Evolutionary conservation across 2,113 vertebrate species (phyloP), one percentile per base, ranked within the genome.

Genomic region (Apodemus sylvaticus): DNA sequence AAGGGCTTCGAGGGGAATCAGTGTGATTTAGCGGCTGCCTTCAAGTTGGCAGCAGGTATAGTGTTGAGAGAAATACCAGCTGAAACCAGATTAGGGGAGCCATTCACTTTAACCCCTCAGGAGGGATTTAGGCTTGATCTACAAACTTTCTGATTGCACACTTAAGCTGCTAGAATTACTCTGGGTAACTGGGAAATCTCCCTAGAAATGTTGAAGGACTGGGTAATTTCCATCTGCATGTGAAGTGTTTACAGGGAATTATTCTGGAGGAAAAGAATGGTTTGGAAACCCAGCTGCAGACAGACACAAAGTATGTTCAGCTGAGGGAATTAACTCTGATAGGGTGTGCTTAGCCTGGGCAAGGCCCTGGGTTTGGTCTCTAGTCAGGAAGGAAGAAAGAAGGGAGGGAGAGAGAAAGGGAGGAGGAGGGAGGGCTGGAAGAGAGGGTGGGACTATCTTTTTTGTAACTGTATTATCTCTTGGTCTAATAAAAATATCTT

Each of bases 161-260:
- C 20, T 76, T 94, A 91, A 94, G 70, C 90, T 83, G n/a, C 66
- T 60, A 36, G 70, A 94, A 88, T 95, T 58, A 89, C 85, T 94
- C 70, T 71, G 70, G 68, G 85, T 70, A 24, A 36, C 90, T 95
- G 83, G 48, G 92, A 87, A 89, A 76, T 94, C 71, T 92, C 86
- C 53, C 93, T 94, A 48, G 88, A 92, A 93, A 68, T 77, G 86
- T 26, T 60, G 62, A 53, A 62, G 58, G 55, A 53, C 86, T 90
- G 51, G 94, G 31, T 94, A 73, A 87, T 93, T 95, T 83, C 51
- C 90, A 58, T 91, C 71, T 62, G 5, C 58, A 31, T 62, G 14
- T 31, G 39, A 92, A 78, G 62, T 66, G 45, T 48, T 88, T 91
- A 93, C 51, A n/a, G 53, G 64, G 51, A 85, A 13, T 53, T 45